These are phyloP conservation scores for Liparis tanakae DNA, from an alignment of 2,797 vertebrate genomes.

Conservation along the genomic window DNA sequence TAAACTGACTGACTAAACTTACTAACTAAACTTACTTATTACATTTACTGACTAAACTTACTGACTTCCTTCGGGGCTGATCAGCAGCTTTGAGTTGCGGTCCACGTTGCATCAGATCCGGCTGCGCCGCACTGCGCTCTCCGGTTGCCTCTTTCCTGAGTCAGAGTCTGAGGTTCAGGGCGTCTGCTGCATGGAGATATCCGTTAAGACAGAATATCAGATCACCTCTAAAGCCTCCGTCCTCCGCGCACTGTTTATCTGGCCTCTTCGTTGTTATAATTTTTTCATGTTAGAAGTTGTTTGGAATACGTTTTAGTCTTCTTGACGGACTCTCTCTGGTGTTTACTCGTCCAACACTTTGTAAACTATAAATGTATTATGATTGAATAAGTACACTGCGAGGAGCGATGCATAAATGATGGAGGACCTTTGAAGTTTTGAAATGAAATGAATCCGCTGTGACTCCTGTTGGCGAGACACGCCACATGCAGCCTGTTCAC, in stretches of 20 bases:
- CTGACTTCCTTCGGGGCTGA: slow-evolving; percentile 40
- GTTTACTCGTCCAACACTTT: slow-evolving; percentile 40
- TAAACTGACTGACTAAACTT: too few species aligned
- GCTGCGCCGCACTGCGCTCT: slow-evolving; percentile 42
- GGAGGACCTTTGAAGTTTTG: background rate
- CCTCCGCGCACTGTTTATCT: slow-evolving; percentile 18
- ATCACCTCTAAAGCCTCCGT: slow-evolving; percentile 28
- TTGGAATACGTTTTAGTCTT: slow-evolving; percentile 1
- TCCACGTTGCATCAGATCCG: slow-evolving; percentile 54
- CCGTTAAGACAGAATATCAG: slow-evolving; percentile 62
- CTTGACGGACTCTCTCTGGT: slow-evolving; percentile 3
- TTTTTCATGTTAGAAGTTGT: slow-evolving; percentile 2
- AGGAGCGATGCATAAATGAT: background rate
- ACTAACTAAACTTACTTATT: too few species aligned
- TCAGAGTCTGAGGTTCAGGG: slow-evolving; percentile 44
- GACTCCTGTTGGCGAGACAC: background rate
- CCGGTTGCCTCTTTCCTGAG: slow-evolving; percentile 43
- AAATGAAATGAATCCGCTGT: slow-evolving; percentile 7
- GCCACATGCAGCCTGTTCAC: background rate
- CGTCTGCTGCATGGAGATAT: slow-evolving; percentile 62
- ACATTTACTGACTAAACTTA: too few species aligned
- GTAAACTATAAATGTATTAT: slow-evolving; percentile 20
- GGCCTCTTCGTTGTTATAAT: background rate
- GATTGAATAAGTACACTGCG: slow-evolving; percentile 14
- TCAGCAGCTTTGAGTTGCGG: slow-evolving; percentile 52